Conservation (phyloP, 1,140 invertebrate species). For the Linepithema humile region DNA sequence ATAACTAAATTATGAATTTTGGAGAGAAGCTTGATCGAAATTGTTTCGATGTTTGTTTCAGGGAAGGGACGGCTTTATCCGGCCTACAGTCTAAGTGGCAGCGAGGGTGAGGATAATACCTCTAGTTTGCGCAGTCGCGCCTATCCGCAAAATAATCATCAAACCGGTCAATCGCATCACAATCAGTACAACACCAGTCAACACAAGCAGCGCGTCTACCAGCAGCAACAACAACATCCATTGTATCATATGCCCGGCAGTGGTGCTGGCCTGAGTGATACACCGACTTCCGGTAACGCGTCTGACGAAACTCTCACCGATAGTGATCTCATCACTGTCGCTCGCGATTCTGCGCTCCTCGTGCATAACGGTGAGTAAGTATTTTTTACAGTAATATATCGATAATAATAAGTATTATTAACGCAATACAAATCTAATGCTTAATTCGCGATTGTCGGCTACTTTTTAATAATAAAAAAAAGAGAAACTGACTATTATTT, state of each 20-base stretch:
- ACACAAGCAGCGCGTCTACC: slow-evolving; percentile 78
- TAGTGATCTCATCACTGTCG: slow-evolving; percentile 90
- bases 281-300: slow-evolving; percentile 91
- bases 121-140: slow-evolving; percentile 77
- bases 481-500: too few species aligned
- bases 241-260: slow-evolving; percentile 84
- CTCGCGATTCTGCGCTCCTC: slow-evolving; percentile 90
- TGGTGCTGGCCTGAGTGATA: slow-evolving; percentile 89
- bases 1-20: too few species aligned
- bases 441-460: background rate
- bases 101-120: slow-evolving; percentile 87
- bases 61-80: slow-evolving; percentile 90
- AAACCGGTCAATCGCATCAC: slow-evolving; percentile 77
- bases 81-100: slow-evolving; percentile 87
- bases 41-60: slow-evolving; percentile 73
- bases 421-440: background rate
- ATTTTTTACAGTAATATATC: background rate
- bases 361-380: slow-evolving; percentile 90
- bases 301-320: slow-evolving; percentile 93
- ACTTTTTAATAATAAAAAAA: background rate
- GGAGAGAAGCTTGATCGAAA: too few species aligned
- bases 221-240: slow-evolving; percentile 84
- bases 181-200: slow-evolving; percentile 77
- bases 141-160: slow-evolving; percentile 79
- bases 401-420: background rate